Conservation (phyloP, 1,140 invertebrate species). For the Neodiprion lecontei region DNA sequence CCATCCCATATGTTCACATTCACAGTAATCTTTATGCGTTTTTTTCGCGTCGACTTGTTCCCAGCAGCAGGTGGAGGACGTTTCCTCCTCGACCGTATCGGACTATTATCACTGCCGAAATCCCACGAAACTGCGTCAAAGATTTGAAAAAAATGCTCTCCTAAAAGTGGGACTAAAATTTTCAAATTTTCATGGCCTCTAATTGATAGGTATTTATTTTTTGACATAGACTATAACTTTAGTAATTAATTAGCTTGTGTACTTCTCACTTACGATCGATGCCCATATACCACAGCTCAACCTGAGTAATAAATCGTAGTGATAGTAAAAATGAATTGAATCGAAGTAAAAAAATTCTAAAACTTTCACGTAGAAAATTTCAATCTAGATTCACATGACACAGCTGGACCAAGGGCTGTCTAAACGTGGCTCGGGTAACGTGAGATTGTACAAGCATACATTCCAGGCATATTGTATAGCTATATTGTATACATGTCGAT, state of each 20-base stretch:
- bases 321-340: background rate
- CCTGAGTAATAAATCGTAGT: no score
- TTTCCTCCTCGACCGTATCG: constrained; percentile 56
- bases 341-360: background rate
- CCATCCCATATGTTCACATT: background rate
- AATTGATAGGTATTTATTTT: background rate
- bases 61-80: background rate
- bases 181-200: constrained; percentile 4
- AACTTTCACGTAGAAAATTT: no score
- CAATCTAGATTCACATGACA: no score
- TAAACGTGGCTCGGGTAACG: constrained; percentile 20
- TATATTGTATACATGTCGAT: constrained; percentile 26
- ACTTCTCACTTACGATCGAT: background rate
- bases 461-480: constrained; percentile 43
- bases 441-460: constrained; percentile 38
- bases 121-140: constrained; percentile 30
- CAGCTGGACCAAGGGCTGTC: background rate
- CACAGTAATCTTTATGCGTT: background rate
- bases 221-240: constrained; percentile 1
- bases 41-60: background rate
- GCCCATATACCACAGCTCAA: background rate
- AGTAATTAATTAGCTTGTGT: background rate
- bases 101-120: constrained; percentile 62
- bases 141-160: background rate
- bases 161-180: background rate